Evolutionary conservation across 2,113 vertebrate species (phyloP), one percentile per base, ranked within the genome.

Genomic region (Scomber colias): DNA sequence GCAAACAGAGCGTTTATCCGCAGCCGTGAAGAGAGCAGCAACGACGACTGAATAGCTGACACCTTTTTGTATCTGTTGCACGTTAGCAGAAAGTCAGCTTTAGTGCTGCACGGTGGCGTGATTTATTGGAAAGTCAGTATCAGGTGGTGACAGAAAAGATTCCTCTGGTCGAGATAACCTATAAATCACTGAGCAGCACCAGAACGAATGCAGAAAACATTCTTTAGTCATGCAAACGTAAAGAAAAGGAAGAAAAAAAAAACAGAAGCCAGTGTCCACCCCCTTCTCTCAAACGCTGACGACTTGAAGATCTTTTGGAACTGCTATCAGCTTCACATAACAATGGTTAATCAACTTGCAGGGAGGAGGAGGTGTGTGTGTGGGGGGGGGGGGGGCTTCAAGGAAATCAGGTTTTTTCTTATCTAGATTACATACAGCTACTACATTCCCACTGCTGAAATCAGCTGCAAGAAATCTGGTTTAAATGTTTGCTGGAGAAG

Each of bases 381-480:
- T 21, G 21, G 21, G 1, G 21, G 1, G 21, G 24, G 24, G 24
- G 24, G 2, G 24, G 24, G 24, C 66, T 86, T 82, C 19, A 69
- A 83, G 89, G 84, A 92, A 90, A 92, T 91, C 87, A 89, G 84
- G 83, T 91, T 93, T 90, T 27, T 79, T 74, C 85, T 91, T 84
- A 92, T 93, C 90, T 86, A 81, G 75, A 87, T 81, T 62, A 56
- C 71, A 86, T 12, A 71, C 53, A 70, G 85, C 84, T 82, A 77
- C 79, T 87, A 46, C 57, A 85, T 86, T 88, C 85, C 63, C 59
- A 11, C 82, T 67, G 66, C 31, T 50, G n/a, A 73, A 68, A 82
- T 74, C 50, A 62, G n/a, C 55, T 45, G 65, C n/a, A 27, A 76
- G 59, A 85, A 77, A 90, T 75, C 70, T 57, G 60, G 4, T 27